Evolutionary conservation across 2,888 invertebrate species (phyloP).

Genomic region (Unio delphinus): DNA sequence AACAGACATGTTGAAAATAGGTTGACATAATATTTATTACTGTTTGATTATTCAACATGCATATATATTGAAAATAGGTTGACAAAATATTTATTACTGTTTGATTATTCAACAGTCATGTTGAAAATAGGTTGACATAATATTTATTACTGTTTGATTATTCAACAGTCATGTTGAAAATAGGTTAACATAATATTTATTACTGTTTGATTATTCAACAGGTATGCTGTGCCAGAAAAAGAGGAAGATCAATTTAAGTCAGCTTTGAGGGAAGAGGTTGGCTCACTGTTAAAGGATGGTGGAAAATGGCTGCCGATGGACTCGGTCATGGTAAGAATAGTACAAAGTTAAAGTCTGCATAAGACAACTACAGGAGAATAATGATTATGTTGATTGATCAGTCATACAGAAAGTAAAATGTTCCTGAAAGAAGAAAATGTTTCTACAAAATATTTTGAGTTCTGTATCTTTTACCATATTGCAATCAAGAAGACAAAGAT

Average conservation of each 20-base stretch:
- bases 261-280: conserved; percentile 84
- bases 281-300: conserved; percentile 86
- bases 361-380: too few relatives aligned
- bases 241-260: conserved; percentile 83
- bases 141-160: neutral
- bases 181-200: conserved; percentile 75
- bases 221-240: conserved; percentile 86
- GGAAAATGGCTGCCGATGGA: conserved; percentile 90
- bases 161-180: conserved; percentile 81
- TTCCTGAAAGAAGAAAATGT: too few relatives aligned
- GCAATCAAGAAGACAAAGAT: too few relatives aligned
- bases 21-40: conserved; percentile 74
- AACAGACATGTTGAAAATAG: conserved; percentile 83
- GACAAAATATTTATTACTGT: conserved; percentile 68
- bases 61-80: conserved; percentile 85
- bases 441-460: too few relatives aligned
- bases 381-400: too few relatives aligned
- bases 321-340: conserved; percentile 83
- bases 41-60: conserved; percentile 71
- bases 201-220: conserved; percentile 23
- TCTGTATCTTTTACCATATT: too few relatives aligned
- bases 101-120: conserved; percentile 76
- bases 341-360: neutral
- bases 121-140: conserved; percentile 80
- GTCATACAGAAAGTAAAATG: too few relatives aligned